Base-by-base conservation (phyloP, 2,888 invertebrate species). In the Latheticus oryzae region DNA sequence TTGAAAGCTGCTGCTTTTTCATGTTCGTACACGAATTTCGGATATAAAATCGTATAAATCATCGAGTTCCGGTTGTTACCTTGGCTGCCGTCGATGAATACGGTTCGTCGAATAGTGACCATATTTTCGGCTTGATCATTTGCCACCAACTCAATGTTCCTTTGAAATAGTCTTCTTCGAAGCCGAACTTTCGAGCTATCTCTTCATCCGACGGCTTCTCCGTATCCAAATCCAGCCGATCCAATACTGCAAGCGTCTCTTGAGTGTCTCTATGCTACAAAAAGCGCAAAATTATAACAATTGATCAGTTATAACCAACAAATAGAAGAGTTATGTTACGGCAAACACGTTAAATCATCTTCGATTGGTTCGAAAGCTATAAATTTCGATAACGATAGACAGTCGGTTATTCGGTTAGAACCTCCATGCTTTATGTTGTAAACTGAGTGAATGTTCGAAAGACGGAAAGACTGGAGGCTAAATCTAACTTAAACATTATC, bases 41-140 rank as follows among this genome's bases (percentile, higher is more conserved):
- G 13, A 35, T 8, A 17, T 38, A 28, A 28, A 15, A 7, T n/a
- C 15, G 13, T 16, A 40, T 42, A 28, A 45, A 45, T 19, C 32
- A 45, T 16, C 7, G 9, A 38, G 38, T 17, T 35, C 17, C 17
- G 26, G 16, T 7, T 5, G 12, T n/a, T 81, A 97, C 97, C 90
- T 98, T 98, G 62, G 98, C 97, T 70, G 93, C 89, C 75, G 91
- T 92, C 50, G 98, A 98, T 74, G 97, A 98, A 80, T 99, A 98
- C 1, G 99, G 99, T 79, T 99, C 99, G 78, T 99, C 99, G 78
- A 99, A 99, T 56, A 99, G 84, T 23, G 97, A 96, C 98, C 98
- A 99, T 78, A 98, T 93, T 81, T 94, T 94, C 26, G 97, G 98
- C 78, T 98, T 97, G 76, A 93, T 85, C 74, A 91, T 88, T 82